These are phyloP conservation scores for Siniperca chuatsi DNA, from an alignment of 2,113 vertebrate genomes.

Conservation along the genomic window DNA sequence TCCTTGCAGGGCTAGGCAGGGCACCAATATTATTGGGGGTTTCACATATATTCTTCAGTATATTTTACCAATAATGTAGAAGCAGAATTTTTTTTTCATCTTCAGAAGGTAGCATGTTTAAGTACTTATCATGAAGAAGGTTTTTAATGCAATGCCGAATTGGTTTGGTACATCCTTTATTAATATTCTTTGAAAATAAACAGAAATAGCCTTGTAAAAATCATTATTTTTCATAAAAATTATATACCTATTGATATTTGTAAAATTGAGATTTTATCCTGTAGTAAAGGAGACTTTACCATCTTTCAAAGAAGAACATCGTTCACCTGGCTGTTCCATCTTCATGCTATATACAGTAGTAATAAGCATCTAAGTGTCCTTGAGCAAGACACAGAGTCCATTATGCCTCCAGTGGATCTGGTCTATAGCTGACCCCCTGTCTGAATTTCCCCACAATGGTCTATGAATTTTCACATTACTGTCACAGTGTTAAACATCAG, in stretches of 20 bases:
- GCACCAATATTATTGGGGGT: background rate
- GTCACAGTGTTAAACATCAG: background rate
- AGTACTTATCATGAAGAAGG: background rate
- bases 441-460: background rate
- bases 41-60: conserved; percentile 21
- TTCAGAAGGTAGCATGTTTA: background rate
- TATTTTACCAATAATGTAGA: conserved; percentile 25
- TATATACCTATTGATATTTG: background rate
- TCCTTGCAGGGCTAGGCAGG: conserved; percentile 1
- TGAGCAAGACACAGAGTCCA: background rate
- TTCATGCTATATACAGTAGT: background rate
- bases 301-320: background rate
- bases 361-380: background rate
- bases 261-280: background rate
- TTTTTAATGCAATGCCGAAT: background rate
- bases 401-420: background rate
- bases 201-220: background rate
- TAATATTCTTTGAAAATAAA: background rate
- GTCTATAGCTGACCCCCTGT: background rate
- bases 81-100: background rate
- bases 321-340: background rate
- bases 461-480: background rate
- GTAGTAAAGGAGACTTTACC: background rate
- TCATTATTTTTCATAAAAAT: background rate
- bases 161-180: background rate